Percentiles rank a stretch among this genome's conserved stretches.
These are phyloP conservation scores for Passer domesticus DNA, from an alignment of 2,113 vertebrate species.

Conservation along the genomic window DNA sequence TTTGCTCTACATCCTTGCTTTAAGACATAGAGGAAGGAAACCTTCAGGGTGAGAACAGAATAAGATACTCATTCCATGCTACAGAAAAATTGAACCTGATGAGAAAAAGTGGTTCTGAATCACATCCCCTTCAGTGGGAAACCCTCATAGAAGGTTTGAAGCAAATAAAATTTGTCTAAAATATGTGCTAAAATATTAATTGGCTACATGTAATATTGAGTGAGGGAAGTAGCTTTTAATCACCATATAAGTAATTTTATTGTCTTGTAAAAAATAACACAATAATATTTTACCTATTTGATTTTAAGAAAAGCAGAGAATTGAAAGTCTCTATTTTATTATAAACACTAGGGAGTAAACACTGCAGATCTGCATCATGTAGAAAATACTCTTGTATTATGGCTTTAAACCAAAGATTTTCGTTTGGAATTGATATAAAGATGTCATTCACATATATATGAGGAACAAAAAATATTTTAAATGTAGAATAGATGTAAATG, in stretches of 20 bases:
- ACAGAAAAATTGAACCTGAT: background rate
- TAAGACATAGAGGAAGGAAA: background rate
- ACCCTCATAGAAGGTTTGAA: background rate
- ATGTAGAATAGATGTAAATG: slow-evolving; percentile 57
- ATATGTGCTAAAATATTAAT: background rate
- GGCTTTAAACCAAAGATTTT: slow-evolving; percentile 57
- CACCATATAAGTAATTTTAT: background rate
- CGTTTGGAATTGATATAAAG: slow-evolving; percentile 31
- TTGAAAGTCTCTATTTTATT: background rate
- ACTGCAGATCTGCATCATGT: background rate
- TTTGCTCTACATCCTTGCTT: background rate
- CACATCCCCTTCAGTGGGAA: rapidly evolving
- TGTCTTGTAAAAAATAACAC: background rate
- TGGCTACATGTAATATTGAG: background rate
- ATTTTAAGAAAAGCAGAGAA: slow-evolving; percentile 26
- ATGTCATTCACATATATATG: slow-evolving; percentile 33
- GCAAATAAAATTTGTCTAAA: background rate
- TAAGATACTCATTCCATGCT: background rate
- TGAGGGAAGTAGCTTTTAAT: background rate
- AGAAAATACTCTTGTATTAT: slow-evolving; percentile 26
- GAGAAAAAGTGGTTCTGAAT: background rate
- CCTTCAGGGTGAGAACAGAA: background rate
- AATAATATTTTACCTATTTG: background rate
- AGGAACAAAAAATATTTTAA: slow-evolving; percentile 46
- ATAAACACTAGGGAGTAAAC: slow-evolving; percentile 8